Conservation (phyloP, 2,113 vertebrate species). For the Apus apus region DNA sequence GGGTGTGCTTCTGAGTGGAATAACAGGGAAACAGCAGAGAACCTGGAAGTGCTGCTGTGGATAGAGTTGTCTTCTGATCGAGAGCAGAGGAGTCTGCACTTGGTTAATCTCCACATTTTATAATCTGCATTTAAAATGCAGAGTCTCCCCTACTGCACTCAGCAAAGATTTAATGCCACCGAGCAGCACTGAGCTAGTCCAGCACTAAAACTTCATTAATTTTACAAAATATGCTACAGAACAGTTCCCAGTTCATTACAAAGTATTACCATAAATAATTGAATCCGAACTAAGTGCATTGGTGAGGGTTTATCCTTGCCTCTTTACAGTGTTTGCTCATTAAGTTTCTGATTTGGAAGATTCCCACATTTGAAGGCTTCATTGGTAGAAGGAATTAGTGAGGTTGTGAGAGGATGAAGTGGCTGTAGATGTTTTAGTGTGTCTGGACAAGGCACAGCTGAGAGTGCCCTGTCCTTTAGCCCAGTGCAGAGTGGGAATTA, state of each 20-base stretch:
- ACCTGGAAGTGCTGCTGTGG: not conserved
- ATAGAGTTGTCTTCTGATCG: not conserved
- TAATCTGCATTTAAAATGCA: conserved; percentile 44
- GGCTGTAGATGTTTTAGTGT: not conserved
- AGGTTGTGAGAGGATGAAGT: not conserved
- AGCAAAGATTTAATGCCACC: conserved; percentile 41
- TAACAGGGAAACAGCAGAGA: not conserved
- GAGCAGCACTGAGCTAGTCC: conserved; percentile 10
- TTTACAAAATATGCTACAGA: conserved; percentile 39
- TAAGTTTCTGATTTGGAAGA: conserved; percentile 22
- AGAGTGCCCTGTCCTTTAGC: not conserved
- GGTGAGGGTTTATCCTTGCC: not conserved
- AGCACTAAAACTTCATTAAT: conserved; percentile 65
- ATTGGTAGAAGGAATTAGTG: not conserved
- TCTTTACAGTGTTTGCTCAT: conserved; percentile 18
- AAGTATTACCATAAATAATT: conserved; percentile 64
- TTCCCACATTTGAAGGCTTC: not conserved
- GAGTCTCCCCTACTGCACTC: not conserved
- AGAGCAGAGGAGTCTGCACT: not conserved
- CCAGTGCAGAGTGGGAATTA: not conserved
- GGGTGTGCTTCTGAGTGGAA: not conserved
- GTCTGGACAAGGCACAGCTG: not conserved
- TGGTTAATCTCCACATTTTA: conserved; percentile 32
- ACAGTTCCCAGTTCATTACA: conserved; percentile 53
- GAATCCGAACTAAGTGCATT: conserved; percentile 47